These are phyloP conservation scores for Sakesphorus luctuosus DNA, from an alignment of 2,113 vertebrate genomes.

Conservation along the genomic window DNA sequence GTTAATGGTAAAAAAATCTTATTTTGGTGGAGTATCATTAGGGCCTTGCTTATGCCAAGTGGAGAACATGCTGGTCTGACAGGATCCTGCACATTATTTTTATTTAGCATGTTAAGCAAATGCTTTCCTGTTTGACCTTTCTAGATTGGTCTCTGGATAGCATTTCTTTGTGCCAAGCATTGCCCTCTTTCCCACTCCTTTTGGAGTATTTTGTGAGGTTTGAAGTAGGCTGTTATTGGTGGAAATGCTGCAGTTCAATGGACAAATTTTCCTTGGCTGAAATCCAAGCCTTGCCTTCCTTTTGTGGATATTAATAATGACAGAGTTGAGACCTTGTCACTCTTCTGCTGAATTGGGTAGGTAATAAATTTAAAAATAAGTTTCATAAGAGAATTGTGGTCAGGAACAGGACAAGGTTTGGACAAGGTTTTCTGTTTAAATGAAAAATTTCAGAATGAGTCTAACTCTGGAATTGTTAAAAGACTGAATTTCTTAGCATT, in stretches of 20 bases:
- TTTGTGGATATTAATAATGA: slow-evolving; percentile 39
- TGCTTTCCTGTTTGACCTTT: background rate
- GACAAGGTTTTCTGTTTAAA: slow-evolving; percentile 3
- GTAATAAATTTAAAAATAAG: background rate
- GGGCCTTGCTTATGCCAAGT: background rate
- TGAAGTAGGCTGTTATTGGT: background rate
- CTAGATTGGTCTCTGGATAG: background rate
- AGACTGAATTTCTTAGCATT: background rate
- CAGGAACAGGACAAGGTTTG: slow-evolving; percentile 1
- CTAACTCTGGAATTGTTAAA: background rate
- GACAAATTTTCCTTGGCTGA: background rate
- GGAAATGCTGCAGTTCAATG: background rate
- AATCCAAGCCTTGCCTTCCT: slow-evolving; percentile 13
- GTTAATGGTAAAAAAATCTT: background rate
- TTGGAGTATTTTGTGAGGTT: background rate
- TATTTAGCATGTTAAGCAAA: background rate
- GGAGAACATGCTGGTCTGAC: background rate
- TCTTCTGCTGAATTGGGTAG: background rate
- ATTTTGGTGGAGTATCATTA: background rate
- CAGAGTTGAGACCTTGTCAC: slow-evolving; percentile 45
- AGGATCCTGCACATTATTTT: background rate
- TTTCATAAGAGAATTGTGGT: slow-evolving; percentile 52
- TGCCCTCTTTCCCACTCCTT: background rate
- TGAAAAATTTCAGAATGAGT: slow-evolving; percentile 9
- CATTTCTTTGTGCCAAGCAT: background rate